These are phyloP conservation scores for Thamnophis sirtalis DNA, from an alignment of 2,113 vertebrate species.

Conservation along the genomic window DNA sequence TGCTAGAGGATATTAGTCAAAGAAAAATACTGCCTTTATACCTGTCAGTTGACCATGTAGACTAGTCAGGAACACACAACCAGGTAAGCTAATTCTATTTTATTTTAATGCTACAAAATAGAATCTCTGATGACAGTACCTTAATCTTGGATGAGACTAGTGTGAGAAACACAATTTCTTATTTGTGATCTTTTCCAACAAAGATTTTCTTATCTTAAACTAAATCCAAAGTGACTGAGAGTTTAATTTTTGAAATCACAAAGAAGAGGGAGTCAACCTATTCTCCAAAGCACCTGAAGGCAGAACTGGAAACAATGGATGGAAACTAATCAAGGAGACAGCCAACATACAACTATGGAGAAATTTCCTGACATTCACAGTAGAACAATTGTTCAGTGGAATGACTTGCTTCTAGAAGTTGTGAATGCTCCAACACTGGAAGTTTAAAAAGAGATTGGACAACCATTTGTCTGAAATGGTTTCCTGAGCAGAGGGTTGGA, in stretches of 20 bases:
- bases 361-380: background rate
- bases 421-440: background rate
- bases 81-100: background rate
- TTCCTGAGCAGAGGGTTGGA: background rate
- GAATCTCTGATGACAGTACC: background rate
- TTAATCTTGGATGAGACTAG: background rate
- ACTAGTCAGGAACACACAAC: background rate
- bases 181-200: background rate
- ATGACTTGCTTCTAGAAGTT: background rate
- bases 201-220: background rate
- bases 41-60: background rate
- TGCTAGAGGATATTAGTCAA: background rate
- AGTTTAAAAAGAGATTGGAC: background rate
- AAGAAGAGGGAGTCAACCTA: background rate
- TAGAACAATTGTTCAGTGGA: background rate
- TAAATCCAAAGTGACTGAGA: background rate
- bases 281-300: background rate
- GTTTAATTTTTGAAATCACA: background rate
- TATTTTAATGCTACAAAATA: background rate
- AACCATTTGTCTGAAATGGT: background rate
- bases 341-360: background rate
- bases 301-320: background rate
- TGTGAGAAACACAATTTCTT: background rate
- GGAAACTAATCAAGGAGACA: background rate
- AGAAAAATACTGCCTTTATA: background rate